phyloP scores from a whole-genome alignment of 2,113 vertebrate genomes.

The Scolopax mira region DNA sequence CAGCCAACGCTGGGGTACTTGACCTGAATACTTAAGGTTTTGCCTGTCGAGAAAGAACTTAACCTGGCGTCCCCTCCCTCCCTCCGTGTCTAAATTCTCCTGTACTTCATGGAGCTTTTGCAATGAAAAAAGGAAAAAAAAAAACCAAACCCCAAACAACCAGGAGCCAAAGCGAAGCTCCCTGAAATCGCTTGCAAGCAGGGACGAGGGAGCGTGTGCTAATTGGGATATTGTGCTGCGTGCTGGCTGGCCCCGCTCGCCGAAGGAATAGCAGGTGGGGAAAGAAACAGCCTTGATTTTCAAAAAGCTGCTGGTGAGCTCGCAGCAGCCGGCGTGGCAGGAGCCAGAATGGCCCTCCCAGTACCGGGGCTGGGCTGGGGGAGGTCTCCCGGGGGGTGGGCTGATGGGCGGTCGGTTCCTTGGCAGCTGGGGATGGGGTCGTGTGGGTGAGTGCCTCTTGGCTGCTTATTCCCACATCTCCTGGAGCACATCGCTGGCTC shows the following conservation, averaged over 20 bases:
- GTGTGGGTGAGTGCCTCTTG: not conserved
- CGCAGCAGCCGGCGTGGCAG: not conserved
- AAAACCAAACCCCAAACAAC: not conserved
- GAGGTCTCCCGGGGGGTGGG: not conserved
- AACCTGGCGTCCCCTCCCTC: not conserved
- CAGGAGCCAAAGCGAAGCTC: not conserved
- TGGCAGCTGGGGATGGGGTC: not conserved
- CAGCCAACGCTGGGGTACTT: not conserved
- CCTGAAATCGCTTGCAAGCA: not conserved
- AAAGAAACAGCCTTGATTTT: conserved; percentile 29
- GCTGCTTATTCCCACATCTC: not conserved
- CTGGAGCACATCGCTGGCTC: accelerated
- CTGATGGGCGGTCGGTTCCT: not conserved
- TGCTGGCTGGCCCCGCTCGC: not conserved
- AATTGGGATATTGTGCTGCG: conserved; percentile 24
- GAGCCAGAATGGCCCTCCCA: not conserved
- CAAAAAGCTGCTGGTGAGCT: not conserved
- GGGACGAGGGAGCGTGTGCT: not conserved
- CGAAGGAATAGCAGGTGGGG: conserved; percentile 16
- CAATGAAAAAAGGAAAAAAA: not conserved
- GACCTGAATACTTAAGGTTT: conserved; percentile 44
- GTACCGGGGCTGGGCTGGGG: not conserved
- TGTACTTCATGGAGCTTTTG: not conserved
- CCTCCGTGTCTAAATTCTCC: not conserved
- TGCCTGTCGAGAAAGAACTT: not conserved